Evolutionary conservation across 2,797 vertebrate genomes (phyloP), one percentile per base, ranked within the genome.

Genomic region (Synaphobranchus kaupii): DNA sequence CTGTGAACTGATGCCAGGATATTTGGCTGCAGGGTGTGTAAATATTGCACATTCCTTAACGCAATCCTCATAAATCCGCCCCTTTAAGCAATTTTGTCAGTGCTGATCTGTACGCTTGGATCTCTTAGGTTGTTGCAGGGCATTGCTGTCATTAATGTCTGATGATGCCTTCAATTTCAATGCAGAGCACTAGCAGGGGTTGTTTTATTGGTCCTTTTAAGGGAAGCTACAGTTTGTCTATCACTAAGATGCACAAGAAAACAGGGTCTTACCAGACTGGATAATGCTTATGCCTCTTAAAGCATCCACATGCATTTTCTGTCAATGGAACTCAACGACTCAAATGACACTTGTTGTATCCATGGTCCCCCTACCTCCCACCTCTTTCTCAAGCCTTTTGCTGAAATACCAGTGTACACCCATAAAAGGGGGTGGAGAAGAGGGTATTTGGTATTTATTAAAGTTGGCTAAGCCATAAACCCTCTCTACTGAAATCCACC

Each of bases 331-430:
- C 28, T 4, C 68, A 71, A 71, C 13, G 28, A 28, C 63, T 68
- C 68, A 71, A 71, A 89, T 39, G 66, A 73, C 81, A 63, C 52
- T 83, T 86, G 34, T 47, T 84, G 60, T 85, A 82, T 87, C 85
- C 88, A 89, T 73, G 50, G 83, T 78, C 86, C 76, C 48, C 87
- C 83, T 88, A 88, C 88, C 87, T 52, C 68, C 34, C 68, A 68
- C 44, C 31, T 81, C 25, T 44, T 84, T 88, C 87, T 86, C 81
- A 86, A 85, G 82, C 73, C 81, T 58, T 89, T 84, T 83, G 87
- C 85, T 87, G 88, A 90, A 92, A 89, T 90, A 88, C 89, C 89
- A 90, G 87, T 90, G 89, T 88, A 90, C 88, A 91, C 89, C 86
- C 84, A 54, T 71, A 39, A 88, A 87, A 80, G 71, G 73, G 20